Base-by-base conservation (phyloP, 2,797 vertebrate genomes). In the Gymnothorax reevesii region DNA sequence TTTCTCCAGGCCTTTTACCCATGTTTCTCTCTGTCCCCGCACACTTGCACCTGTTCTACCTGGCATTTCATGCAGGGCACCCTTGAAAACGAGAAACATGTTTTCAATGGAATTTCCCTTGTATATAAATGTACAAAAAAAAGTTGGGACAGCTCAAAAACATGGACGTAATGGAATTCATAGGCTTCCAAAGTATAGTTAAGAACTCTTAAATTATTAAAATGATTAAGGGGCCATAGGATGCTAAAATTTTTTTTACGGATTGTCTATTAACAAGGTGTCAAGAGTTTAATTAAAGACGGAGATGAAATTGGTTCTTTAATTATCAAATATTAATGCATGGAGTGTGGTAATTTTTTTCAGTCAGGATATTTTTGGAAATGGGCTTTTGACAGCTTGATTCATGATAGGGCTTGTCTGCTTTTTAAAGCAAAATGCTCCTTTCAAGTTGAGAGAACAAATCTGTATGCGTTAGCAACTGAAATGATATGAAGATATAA, bases 281-380 rank as follows among this genome's bases (percentile, higher is more conserved):
- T 94, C 94, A 94, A 94, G 93, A 90, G 89, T 94, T 93, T 94
- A 95, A 95, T 95, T 95, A 95, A 91, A 92, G 93, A 92, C 91
- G 90, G 91, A 92, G 93, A 95, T 93, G 92, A 93, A 94, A 95
- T 91, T 90, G 84, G 93, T 92, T 93, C 92, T 88, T 69, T 90
- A 86, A 89, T 90, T 90, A 95, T 95, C 90, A 94, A 95, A 94
- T 93, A 94, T 94, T 94, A 94, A 95, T 92, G 90, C 79, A 84
- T 86, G 15, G 85, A 87, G 86, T 59, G 90, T 13, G 84, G 90
- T 92, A 89, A 91, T 91, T 94, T 89, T 88, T 94, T 91, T 89
- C 20, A 2, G 88, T 85, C 82, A 80, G 91, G 90, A 91, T 92
- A 91, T 89, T 91, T 93, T 90, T 92, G 92, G 82, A 90, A 90